Evolutionary conservation across 2,888 invertebrate genomes (phyloP).

Genomic region (Agriopis marginaria): DNA sequence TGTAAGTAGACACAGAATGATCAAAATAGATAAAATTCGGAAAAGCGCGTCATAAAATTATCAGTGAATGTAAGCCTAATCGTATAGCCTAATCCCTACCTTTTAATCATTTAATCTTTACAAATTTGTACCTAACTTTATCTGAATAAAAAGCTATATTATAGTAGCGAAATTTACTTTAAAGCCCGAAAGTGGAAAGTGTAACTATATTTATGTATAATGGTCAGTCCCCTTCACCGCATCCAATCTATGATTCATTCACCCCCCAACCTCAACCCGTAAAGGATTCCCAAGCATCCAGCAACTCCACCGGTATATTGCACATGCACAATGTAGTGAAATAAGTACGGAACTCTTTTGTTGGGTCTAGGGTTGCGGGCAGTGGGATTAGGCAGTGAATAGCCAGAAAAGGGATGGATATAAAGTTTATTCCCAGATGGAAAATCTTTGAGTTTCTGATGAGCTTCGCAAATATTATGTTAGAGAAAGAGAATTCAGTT

Average conservation of each 20-base stretch:
- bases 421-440: conserved; percentile 33
- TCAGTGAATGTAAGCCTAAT: no score
- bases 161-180: no score
- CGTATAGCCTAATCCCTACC: no score
- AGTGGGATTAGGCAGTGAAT: conserved; percentile 17
- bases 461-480: neutral
- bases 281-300: conserved; percentile 64
- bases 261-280: conserved; percentile 71
- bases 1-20: no score
- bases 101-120: no score
- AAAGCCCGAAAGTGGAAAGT: neutral
- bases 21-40: no score
- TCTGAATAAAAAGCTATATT: no score
- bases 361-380: conserved; percentile 15
- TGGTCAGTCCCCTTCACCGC: conserved; percentile 70
- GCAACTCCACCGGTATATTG: conserved; percentile 67
- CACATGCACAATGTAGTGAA: conserved; percentile 67
- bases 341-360: conserved; percentile 64
- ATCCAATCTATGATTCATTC: conserved; percentile 68
- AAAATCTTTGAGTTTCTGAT: conserved; percentile 1
- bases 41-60: no score
- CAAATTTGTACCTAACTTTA: no score
- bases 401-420: conserved; percentile 14
- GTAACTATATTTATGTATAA: conserved; percentile 32
- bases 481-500: no score